These are phyloP conservation scores for Phoronis australis DNA, from an alignment of 2,888 invertebrate species.

Conservation along the genomic window DNA sequence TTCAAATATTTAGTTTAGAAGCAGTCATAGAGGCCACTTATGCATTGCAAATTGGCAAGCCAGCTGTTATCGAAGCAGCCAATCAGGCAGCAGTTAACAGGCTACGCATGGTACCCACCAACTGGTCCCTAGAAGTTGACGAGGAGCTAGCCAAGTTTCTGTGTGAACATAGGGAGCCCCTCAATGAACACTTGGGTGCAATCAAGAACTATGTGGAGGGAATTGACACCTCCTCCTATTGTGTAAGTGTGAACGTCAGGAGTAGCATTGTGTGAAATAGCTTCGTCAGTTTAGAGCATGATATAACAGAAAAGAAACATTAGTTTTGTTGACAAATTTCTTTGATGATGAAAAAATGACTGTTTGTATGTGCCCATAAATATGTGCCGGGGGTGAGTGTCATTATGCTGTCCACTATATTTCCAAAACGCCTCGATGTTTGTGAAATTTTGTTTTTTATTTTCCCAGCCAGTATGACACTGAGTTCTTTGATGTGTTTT, in stretches of 20 bases:
- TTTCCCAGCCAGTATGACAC: too few species aligned
- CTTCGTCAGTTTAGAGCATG: too few species aligned
- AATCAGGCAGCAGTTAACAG: conserved; percentile 33
- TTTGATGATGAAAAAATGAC: neutral
- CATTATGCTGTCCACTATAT: too few species aligned
- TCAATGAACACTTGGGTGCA: conserved; percentile 42
- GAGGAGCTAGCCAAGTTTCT: conserved; percentile 45
- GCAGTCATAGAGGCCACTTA: conserved; percentile 38
- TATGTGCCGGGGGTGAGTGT: too few species aligned
- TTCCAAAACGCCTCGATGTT: too few species aligned
- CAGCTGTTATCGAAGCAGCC: conserved; percentile 18
- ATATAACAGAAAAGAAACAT: too few species aligned
- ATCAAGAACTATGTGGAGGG: conserved; percentile 47
- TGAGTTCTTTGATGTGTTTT: too few species aligned
- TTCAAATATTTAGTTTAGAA: conserved; percentile 44
- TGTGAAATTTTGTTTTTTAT: too few species aligned
- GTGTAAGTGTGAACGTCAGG: too few species aligned
- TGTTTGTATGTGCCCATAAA: too few species aligned
- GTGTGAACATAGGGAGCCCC: conserved; percentile 35
- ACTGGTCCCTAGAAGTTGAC: conserved; percentile 46
- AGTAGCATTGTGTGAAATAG: too few species aligned
- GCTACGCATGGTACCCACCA: conserved; percentile 27
- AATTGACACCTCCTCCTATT: conserved; percentile 45
- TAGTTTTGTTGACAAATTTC: neutral
- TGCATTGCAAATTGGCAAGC: conserved; percentile 27